A percentile compares a stretch with the other conserved stretches of the same genome.
phyloP scores from a whole-genome alignment of 2,113 vertebrate species.

The Chrysochloris asiatica region DNA sequence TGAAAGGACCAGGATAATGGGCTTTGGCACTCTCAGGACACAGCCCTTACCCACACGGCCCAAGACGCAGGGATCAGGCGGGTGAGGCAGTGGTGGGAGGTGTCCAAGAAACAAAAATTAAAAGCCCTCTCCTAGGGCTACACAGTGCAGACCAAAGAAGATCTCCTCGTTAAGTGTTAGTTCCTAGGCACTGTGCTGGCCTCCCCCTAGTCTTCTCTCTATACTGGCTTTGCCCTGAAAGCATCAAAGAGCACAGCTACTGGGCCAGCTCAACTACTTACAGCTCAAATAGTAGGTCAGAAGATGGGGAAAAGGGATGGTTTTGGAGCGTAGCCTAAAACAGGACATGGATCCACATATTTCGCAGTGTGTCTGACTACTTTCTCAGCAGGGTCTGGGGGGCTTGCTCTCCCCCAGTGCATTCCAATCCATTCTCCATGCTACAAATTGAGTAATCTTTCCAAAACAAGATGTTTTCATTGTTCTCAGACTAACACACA shows the following conservation, averaged over 20 bases:
- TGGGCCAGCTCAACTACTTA: fast-evolving
- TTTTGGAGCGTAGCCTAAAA: fast-evolving
- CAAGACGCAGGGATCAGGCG: not conserved
- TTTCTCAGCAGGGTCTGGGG: not conserved
- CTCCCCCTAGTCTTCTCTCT: no score
- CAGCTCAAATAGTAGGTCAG: fast-evolving
- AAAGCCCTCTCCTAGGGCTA: not conserved
- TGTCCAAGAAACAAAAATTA: no score
- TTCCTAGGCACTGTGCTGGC: not conserved
- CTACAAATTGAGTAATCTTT: not conserved
- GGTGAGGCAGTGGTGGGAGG: not conserved
- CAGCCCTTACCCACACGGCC: not conserved
- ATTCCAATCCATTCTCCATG: not conserved
- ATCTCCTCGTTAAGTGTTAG: not conserved
- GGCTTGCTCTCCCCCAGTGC: not conserved
- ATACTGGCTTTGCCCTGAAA: no score
- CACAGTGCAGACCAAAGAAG: no score
- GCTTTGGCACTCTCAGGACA: no score
- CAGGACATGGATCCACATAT: fast-evolving
- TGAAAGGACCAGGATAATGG: not conserved
- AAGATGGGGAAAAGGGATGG: no score
- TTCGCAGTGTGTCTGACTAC: not conserved
- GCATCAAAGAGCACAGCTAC: no score
- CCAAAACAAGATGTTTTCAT: not conserved
- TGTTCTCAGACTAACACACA: conserved; percentile 12